Percentiles rank a stretch among this genome's conserved stretches.
Evolutionary conservation across 2,888 invertebrate species (phyloP).

Genomic region (Strigamia crassipes): DNA sequence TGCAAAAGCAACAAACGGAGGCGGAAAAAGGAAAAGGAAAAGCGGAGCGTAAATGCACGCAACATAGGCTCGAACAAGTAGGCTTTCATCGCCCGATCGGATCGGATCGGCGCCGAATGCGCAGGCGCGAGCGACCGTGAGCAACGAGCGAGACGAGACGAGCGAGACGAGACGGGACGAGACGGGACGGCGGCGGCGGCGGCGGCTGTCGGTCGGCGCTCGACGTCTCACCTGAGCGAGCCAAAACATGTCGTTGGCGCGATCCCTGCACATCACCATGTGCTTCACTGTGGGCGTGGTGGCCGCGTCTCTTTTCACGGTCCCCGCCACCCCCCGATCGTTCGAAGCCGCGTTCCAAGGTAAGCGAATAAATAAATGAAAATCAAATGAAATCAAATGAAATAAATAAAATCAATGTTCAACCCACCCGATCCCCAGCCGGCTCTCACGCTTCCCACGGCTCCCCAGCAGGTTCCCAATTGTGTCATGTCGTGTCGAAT

Average conservation of each 20-base stretch:
- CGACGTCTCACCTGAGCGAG: neutral
- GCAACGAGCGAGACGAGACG: neutral
- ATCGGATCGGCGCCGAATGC: constrained; percentile 1
- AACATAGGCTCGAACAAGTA: neutral
- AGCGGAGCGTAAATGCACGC: neutral
- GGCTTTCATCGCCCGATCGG: neutral
- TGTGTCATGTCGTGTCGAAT: too few species aligned
- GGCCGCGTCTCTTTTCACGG: neutral
- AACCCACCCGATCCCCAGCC: too few species aligned
- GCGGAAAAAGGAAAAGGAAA: too few species aligned
- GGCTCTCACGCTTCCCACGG: too few species aligned
- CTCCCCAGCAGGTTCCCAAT: too few species aligned
- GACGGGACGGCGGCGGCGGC: neutral
- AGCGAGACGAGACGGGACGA: too few species aligned
- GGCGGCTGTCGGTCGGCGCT: neutral
- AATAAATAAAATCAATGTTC: too few species aligned
- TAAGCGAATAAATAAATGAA: neutral
- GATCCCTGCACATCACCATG: neutral
- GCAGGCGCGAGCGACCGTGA: constrained; percentile 14
- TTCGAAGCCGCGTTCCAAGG: constrained; percentile 3
- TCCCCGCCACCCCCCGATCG: neutral
- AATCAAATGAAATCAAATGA: too few species aligned
- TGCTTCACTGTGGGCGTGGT: constrained; percentile 7
- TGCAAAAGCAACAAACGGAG: neutral
- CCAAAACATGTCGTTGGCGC: neutral